Base-by-base conservation (phyloP, 1,140 invertebrate genomes). In the Ostrea edulis region DNA sequence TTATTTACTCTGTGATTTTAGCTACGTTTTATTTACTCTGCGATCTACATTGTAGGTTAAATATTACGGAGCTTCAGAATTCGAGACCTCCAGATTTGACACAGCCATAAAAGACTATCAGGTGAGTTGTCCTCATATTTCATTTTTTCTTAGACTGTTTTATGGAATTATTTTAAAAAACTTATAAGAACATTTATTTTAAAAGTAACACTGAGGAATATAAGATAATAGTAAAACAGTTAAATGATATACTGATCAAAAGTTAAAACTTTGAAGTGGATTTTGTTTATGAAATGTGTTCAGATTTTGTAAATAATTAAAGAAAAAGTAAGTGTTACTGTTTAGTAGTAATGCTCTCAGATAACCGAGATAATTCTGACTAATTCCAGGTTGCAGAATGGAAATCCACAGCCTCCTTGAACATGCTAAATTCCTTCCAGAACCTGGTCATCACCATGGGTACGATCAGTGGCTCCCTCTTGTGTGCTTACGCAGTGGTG, bases 1-100 rank as follows among this genome's bases (percentile, higher is more conserved):
- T 77, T 77, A 9, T 77, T 77, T n/a, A 9, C 7, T 77, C 55
- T 58, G 8, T 58, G 11, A 77, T 25, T 5, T 44, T 44, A 44
- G 35, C 35, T 44, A 44, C 1, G 35, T 44, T 44, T 44, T 14
- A 51, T 83, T 44, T 83, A 83, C 8, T 11, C 0, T 52, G 82
- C 53, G 12, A 20, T 54, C 22, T 82, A 7, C 17, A 17, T 62
- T 87, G n/a, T 22, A 95, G 95, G 95, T 99, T 0, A 99, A 99
- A 95, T 99, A 99, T 95, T 99, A 99, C 93, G 97, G 97, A 51
- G 98, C 98, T 29, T 98, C 99, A 95, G 92, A 96, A 12, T 99
- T 98, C 95, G 98, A 99, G 96, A 97, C 98, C 0, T 95, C 97
- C 82, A 96, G 97, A 77, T 99, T 98, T 93, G 96, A 96, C 89